phyloP scores from a whole-genome alignment of 2,113 vertebrate species.

The Corvus moneduloides region DNA sequence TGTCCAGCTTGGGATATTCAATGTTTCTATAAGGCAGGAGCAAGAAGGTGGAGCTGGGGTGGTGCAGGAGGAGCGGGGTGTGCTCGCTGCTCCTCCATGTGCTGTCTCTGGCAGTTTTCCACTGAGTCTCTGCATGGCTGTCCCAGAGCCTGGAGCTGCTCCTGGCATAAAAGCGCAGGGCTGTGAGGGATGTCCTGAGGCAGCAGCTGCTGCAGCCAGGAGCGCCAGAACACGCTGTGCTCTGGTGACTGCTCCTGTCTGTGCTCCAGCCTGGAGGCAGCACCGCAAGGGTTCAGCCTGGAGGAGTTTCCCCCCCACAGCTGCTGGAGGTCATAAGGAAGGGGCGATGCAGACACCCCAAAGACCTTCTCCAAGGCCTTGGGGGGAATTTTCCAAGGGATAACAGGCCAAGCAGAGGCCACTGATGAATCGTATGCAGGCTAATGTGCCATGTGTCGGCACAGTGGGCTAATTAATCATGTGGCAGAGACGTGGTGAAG shows the following conservation, averaged over 20 bases:
- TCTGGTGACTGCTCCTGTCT: not conserved
- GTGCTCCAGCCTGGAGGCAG: not conserved
- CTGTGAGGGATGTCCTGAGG: not conserved
- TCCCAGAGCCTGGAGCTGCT: not conserved
- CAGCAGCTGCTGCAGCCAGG: not conserved
- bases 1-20: accelerated
- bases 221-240: not conserved
- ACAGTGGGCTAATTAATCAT: not conserved
- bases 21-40: not conserved
- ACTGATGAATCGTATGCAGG: not conserved
- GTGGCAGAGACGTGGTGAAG: not conserved
- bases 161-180: not conserved
- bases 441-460: not conserved
- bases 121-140: not conserved
- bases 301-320: not conserved
- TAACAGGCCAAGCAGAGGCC: not conserved
- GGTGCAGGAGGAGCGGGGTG: not conserved
- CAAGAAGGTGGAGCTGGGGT: not conserved
- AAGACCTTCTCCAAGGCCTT: not conserved
- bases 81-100: accelerated
- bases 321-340: not conserved
- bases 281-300: not conserved
- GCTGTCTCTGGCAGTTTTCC: not conserved
- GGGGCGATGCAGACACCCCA: not conserved
- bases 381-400: not conserved